Evolutionary conservation across 2,797 vertebrate genomes (phyloP).

Genomic region (Aphelocoma californica): DNA sequence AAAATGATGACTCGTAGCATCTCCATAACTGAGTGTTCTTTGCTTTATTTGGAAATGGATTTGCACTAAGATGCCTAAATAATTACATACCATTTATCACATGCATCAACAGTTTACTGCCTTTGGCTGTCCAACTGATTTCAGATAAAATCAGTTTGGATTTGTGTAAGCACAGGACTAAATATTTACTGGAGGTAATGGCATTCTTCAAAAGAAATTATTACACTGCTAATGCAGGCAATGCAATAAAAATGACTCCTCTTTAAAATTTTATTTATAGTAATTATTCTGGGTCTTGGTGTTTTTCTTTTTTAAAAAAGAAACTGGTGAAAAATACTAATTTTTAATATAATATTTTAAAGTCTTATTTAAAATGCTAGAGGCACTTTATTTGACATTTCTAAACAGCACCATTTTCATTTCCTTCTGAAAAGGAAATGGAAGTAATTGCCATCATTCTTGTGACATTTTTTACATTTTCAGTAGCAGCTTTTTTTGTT

Average conservation of each 20-base stretch:
- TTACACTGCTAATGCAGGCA: neutral
- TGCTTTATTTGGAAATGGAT: neutral
- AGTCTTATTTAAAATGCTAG: neutral
- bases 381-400: neutral
- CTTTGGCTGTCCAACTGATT: neutral
- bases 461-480: neutral
- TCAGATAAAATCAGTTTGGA: neutral
- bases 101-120: conserved; percentile 8
- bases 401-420: neutral
- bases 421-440: neutral
- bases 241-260: neutral
- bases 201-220: neutral
- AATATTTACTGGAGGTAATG: conserved; percentile 11
- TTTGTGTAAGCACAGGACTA: neutral
- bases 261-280: conserved; percentile 2
- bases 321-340: neutral
- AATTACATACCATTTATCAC: conserved; percentile 11
- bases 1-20: neutral
- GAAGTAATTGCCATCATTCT: neutral
- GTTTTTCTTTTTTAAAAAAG: neutral
- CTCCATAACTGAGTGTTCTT: neutral
- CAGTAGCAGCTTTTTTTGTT: neutral
- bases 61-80: neutral
- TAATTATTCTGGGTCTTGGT: neutral
- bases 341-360: neutral